phyloP scores from a whole-genome alignment of 2,797 vertebrate genomes.

The Coregonus ussuriensis region DNA sequence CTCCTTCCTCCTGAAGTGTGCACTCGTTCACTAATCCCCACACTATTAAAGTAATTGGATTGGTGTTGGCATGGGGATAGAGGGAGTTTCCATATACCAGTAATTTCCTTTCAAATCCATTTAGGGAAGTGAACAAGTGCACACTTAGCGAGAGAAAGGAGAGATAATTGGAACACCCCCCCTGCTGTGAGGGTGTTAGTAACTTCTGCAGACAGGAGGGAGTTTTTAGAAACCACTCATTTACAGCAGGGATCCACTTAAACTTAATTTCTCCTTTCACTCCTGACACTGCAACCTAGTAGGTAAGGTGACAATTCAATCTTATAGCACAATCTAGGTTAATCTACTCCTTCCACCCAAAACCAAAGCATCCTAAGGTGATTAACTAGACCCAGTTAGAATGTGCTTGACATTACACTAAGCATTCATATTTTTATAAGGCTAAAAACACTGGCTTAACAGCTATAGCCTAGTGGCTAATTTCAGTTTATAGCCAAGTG shows the following conservation, averaged over 20 bases:
- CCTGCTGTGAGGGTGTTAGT: background rate
- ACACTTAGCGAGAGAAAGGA: background rate
- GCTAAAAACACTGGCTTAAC: background rate
- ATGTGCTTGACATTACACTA: background rate
- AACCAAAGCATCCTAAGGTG: background rate
- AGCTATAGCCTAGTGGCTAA: too few species aligned
- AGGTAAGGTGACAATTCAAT: background rate
- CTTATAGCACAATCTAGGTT: background rate
- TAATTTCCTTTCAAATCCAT: background rate
- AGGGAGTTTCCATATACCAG: background rate
- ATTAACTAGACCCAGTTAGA: background rate
- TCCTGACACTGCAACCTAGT: background rate
- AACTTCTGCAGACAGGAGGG: background rate
- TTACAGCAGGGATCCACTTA: background rate
- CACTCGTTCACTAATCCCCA: background rate
- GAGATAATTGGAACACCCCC: background rate
- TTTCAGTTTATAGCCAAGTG: too few species aligned
- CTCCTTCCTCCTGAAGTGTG: background rate
- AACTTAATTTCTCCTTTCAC: background rate
- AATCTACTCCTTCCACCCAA: background rate
- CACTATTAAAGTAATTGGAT: background rate
- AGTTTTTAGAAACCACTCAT: background rate
- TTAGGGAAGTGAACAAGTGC: background rate
- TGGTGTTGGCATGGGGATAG: background rate
- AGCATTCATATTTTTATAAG: too few species aligned